phyloP scores from a whole-genome alignment of 1,140 invertebrate species.

The Hycleus phaleratus region DNA sequence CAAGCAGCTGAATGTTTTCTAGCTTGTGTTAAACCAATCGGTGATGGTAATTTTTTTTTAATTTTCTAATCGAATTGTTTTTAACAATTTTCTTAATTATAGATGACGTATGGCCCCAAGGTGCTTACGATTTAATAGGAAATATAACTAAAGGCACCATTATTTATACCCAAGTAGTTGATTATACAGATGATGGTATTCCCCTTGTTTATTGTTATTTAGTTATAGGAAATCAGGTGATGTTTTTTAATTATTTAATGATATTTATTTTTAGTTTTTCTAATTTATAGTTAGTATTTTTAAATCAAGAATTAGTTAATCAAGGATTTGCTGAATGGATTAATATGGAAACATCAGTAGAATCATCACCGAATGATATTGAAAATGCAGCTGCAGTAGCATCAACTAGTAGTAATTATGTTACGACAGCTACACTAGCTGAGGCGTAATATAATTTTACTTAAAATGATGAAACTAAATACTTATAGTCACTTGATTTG shows the following conservation, averaged over 20 bases:
- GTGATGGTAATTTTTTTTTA: conserved; percentile 49
- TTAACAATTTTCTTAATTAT: conserved; percentile 1
- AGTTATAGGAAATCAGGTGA: conserved; percentile 60
- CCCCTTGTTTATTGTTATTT: conserved; percentile 74
- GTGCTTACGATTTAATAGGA: conserved; percentile 66
- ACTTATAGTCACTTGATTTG: no score
- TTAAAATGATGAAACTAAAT: no score
- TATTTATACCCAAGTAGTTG: conserved; percentile 79
- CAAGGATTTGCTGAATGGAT: conserved; percentile 59
- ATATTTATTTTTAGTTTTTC: not conserved
- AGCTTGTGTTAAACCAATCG: conserved; percentile 74
- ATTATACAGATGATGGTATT: conserved; percentile 66
- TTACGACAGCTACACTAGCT: no score
- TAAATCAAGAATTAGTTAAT: conserved; percentile 60
- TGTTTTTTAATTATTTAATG: no score
- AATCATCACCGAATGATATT: no score
- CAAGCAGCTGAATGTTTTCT: conserved; percentile 92
- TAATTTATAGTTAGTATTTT: conserved; percentile 43
- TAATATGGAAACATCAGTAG: not conserved
- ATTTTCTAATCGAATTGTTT: not conserved
- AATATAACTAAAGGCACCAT: conserved; percentile 69
- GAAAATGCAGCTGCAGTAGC: not conserved
- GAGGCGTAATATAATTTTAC: no score
- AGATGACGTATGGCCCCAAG: conserved; percentile 57
- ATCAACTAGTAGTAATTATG: not conserved